Conservation (phyloP, 2,888 invertebrate species). For the Drosophila heteroneura region DNA sequence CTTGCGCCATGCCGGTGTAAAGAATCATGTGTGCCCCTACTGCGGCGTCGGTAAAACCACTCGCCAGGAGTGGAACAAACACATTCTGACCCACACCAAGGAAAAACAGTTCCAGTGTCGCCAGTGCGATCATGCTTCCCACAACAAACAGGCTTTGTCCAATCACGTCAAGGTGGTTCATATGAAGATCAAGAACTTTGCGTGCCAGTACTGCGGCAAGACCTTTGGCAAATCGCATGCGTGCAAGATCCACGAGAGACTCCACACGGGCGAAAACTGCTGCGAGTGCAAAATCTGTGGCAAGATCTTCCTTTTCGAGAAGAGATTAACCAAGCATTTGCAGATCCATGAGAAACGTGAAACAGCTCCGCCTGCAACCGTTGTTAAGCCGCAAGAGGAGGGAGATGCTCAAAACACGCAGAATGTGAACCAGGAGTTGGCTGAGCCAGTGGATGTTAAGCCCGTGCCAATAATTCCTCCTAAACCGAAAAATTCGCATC, state of each 20-base stretch:
- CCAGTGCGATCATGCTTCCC: constrained; percentile 81
- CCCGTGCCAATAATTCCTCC: constrained; percentile 55
- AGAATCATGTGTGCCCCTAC: constrained; percentile 84
- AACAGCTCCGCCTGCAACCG: constrained; percentile 45
- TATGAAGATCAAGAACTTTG: constrained; percentile 82
- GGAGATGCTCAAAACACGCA: constrained; percentile 25
- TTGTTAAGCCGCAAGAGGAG: constrained; percentile 46
- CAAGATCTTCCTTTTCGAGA: constrained; percentile 81
- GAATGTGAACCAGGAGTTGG: constrained; percentile 27
- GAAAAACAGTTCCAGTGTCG: constrained; percentile 84
- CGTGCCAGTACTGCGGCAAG: constrained; percentile 83
- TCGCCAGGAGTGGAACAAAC: constrained; percentile 83
- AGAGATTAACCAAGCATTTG: constrained; percentile 81
- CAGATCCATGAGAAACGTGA: constrained; percentile 83
- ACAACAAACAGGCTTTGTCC: constrained; percentile 82
- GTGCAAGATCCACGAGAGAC: constrained; percentile 82
- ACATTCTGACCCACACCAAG: constrained; percentile 82
- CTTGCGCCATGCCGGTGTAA: constrained; percentile 84
- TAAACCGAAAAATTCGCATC: constrained; percentile 80
- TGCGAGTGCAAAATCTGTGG: constrained; percentile 83
- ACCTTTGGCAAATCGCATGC: constrained; percentile 83
- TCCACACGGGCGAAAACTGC: constrained; percentile 82
- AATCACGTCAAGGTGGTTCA: constrained; percentile 83
- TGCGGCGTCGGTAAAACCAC: constrained; percentile 84
- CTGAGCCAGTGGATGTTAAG: constrained; percentile 46